Percentiles rank a stretch among this genome's conserved stretches.
Conservation (phyloP, 2,797 vertebrate genomes). For the Eutrigla gurnardus region DNA sequence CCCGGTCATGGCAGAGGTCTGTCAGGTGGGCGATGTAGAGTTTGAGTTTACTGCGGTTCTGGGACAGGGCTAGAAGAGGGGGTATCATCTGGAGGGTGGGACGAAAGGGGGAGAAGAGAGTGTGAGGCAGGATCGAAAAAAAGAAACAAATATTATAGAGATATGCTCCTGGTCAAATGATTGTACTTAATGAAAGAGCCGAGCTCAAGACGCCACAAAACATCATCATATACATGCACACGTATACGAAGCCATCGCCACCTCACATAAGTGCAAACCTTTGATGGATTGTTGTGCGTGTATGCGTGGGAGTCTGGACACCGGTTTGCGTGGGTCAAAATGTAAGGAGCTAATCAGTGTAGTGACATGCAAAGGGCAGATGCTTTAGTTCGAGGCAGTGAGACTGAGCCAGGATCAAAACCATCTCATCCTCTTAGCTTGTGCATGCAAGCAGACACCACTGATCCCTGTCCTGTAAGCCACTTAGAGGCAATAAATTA, state of each 20-base stretch:
- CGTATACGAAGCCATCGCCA: constrained; percentile 12
- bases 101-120: not conserved
- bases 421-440: constrained; percentile 36
- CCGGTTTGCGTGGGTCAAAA: constrained; percentile 13
- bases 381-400: constrained; percentile 18
- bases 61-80: constrained; percentile 95
- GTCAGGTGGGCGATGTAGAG: constrained; percentile 98
- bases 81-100: constrained; percentile 89
- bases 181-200: constrained; percentile 9
- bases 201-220: constrained; percentile 17
- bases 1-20: constrained; percentile 94
- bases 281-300: not conserved
- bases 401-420: constrained; percentile 25
- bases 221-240: constrained; percentile 49
- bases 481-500: constrained; percentile 8
- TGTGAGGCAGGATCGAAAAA: not conserved
- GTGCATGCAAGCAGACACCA: constrained; percentile 34
- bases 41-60: constrained; percentile 98
- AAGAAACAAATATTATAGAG: not conserved
- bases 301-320: not conserved
- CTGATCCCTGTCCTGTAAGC: constrained; percentile 12
- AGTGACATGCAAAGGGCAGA: constrained; percentile 55
- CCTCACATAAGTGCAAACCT: constrained; percentile 15
- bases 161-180: not conserved
- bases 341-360: constrained; percentile 18